Conservation (phyloP, 2,888 invertebrate genomes). For the Hyppa rectilinea region DNA sequence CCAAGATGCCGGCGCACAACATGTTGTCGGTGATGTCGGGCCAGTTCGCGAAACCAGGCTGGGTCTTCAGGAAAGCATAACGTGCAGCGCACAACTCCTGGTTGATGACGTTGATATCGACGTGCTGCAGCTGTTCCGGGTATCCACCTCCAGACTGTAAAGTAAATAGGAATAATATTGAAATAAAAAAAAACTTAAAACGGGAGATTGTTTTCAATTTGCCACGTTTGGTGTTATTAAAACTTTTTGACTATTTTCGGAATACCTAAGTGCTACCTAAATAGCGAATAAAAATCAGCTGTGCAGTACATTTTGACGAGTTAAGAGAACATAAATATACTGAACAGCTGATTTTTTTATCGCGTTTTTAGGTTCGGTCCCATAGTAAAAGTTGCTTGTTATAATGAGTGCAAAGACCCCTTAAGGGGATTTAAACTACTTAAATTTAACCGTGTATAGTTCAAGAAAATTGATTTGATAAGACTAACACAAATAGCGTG, state of each 20-base stretch:
- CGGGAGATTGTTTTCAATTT: not conserved
- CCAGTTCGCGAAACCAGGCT: slow-evolving; percentile 65
- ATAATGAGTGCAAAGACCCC: no score
- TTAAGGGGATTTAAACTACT: no score
- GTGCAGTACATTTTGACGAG: no score
- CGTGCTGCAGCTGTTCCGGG: slow-evolving; percentile 73
- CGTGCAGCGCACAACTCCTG: slow-evolving; percentile 75
- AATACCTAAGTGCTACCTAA: no score
- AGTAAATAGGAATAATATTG: not conserved
- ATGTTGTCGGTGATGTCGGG: slow-evolving; percentile 76
- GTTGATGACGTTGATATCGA: slow-evolving; percentile 75
- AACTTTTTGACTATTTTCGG: not conserved
- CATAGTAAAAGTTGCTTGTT: no score
- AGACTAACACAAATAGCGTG: not conserved
- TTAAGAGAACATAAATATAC: no score
- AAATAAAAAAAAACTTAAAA: not conserved
- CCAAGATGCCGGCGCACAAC: slow-evolving; percentile 81
- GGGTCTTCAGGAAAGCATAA: slow-evolving; percentile 73
- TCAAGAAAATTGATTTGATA: not conserved
- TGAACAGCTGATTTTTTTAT: no score
- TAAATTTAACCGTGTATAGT: no score
- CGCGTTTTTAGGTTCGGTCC: no score
- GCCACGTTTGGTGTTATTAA: not conserved
- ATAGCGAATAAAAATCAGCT: no score
- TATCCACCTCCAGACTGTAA: slow-evolving; percentile 62